A percentile compares a stretch with the other conserved stretches of the same genome.
Conservation (phyloP, 2,888 invertebrate genomes). For the Caenorhabditis zanzibari region DNA sequence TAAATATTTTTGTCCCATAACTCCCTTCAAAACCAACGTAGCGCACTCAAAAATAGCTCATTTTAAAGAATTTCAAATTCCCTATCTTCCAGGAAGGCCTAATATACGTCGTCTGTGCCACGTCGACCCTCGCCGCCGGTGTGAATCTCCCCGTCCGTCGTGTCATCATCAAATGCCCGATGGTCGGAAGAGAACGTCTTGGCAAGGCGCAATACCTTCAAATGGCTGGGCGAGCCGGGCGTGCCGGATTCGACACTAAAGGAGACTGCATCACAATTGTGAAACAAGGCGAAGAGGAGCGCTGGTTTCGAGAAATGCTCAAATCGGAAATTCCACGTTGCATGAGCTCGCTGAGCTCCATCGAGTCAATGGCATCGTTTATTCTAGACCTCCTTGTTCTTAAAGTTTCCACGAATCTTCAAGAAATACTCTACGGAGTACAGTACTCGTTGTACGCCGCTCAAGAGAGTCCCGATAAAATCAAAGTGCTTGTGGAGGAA, state of each 20-base stretch:
- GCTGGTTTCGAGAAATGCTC: constrained; percentile 80
- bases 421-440: constrained; percentile 67
- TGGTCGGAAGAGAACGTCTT: constrained; percentile 89
- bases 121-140: constrained; percentile 97
- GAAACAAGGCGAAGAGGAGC: constrained; percentile 86
- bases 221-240: constrained; percentile 96
- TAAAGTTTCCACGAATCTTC: constrained; percentile 49
- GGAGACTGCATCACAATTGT: constrained; percentile 94
- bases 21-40: too few species aligned
- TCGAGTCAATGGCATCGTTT: constrained; percentile 71
- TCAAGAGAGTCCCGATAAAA: constrained; percentile 64
- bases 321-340: constrained; percentile 71
- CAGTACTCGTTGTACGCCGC: constrained; percentile 66
- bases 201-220: constrained; percentile 92
- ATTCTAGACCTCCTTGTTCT: constrained; percentile 75
- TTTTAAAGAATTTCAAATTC: not conserved
- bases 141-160: constrained; percentile 85
- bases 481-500: constrained; percentile 26
- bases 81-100: constrained; percentile 86
- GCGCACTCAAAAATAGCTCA: too few species aligned
- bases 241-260: constrained; percentile 90
- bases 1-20: too few species aligned
- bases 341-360: constrained; percentile 66
- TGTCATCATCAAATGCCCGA: constrained; percentile 93
- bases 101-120: constrained; percentile 94